phyloP scores from a whole-genome alignment of 1,140 invertebrate genomes.

The Diabrotica virgifera region DNA sequence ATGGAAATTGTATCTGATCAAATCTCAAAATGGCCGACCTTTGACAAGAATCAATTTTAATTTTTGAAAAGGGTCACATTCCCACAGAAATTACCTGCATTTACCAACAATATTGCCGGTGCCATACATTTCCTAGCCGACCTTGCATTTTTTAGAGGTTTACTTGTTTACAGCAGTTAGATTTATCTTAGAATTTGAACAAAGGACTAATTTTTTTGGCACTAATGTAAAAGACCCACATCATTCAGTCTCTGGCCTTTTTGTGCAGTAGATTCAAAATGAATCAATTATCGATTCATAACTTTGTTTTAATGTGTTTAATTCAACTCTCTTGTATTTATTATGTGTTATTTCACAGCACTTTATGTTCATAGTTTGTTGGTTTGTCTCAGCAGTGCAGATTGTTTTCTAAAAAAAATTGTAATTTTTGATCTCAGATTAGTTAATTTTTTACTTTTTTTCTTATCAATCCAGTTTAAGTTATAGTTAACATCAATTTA shows the following conservation, averaged over 20 bases:
- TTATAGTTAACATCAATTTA: no score
- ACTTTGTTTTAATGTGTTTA: no score
- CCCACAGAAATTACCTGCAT: constrained; percentile 7
- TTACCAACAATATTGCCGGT: not conserved
- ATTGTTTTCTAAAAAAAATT: no score
- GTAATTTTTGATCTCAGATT: no score
- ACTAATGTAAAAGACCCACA: not conserved
- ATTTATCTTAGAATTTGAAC: not conserved
- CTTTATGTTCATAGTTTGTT: no score
- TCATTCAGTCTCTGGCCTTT: not conserved
- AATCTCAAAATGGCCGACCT: constrained; percentile 44
- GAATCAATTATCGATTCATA: no score
- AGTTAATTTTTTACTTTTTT: no score
- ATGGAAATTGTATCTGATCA: constrained; percentile 19
- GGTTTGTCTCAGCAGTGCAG: no score
- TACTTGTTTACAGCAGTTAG: not conserved
- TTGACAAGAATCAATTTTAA: constrained; percentile 44
- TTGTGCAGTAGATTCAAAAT: no score
- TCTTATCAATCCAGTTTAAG: no score
- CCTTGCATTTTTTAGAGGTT: not conserved
- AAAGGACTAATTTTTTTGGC: not conserved
- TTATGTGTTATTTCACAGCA: no score
- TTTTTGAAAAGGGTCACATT: constrained; percentile 38
- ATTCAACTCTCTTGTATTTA: no score
- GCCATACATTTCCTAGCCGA: not conserved